Evolutionary conservation across 2,888 invertebrate species (phyloP).

Genomic region (Lucinisca nassula): DNA sequence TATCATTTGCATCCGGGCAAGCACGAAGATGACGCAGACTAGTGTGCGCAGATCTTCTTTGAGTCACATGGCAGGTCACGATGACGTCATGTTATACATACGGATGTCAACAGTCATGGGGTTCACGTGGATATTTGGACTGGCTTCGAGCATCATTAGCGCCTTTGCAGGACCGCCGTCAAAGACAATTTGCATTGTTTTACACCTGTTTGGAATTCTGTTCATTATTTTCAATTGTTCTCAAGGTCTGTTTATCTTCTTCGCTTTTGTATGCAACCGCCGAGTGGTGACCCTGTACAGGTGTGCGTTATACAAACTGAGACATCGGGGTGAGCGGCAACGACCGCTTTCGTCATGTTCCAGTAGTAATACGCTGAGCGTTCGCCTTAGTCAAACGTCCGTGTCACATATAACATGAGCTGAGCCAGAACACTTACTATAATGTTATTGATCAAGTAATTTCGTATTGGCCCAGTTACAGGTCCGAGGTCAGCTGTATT

Average conservation of each 20-base stretch:
- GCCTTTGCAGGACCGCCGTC: slow-evolving; percentile 72
- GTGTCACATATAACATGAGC: slow-evolving; percentile 33
- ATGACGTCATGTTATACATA: slow-evolving; percentile 84
- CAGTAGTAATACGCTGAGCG: slow-evolving; percentile 46
- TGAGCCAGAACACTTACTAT: no score
- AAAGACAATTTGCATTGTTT: slow-evolving; percentile 71
- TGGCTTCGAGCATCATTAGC: slow-evolving; percentile 81
- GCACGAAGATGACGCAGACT: slow-evolving; percentile 70
- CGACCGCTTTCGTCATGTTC: slow-evolving; percentile 45
- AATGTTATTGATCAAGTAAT: no score
- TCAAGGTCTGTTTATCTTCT: slow-evolving; percentile 83
- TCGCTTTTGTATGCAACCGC: slow-evolving; percentile 81
- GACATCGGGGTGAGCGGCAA: background rate
- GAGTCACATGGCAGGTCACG: slow-evolving; percentile 73
- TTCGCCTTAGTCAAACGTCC: slow-evolving; percentile 41
- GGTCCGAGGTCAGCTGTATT: no score
- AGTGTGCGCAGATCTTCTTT: slow-evolving; percentile 73
- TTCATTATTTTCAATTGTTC: slow-evolving; percentile 83
- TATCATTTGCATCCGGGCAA: slow-evolving; percentile 80
- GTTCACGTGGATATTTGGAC: slow-evolving; percentile 85
- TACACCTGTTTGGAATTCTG: slow-evolving; percentile 78
- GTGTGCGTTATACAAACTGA: slow-evolving; percentile 45
- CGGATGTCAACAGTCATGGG: slow-evolving; percentile 86
- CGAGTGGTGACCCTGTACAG: slow-evolving; percentile 77
- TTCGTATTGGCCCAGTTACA: no score